A percentile compares a stretch with the other conserved stretches of the same genome.
Conservation (phyloP, 64 coral and sea anemone species). For the Montipora capricornis region DNA sequence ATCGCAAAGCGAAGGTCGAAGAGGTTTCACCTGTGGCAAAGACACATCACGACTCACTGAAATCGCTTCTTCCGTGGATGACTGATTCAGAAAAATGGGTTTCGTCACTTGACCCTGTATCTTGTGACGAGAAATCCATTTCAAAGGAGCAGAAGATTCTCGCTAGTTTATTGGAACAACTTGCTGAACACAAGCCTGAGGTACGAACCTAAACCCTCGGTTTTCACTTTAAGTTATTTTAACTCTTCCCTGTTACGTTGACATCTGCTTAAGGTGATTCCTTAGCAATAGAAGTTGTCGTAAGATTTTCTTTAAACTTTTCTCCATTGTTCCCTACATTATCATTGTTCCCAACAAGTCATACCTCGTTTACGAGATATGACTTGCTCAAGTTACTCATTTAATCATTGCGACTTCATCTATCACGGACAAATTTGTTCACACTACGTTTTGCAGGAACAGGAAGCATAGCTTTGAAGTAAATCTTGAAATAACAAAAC, state of each 20-base stretch:
- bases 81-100: constrained; percentile 66
- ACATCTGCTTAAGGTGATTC: no score
- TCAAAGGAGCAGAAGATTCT: constrained; percentile 76
- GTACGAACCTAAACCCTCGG: background rate
- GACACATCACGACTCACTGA: constrained; percentile 45
- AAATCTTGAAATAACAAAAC: no score
- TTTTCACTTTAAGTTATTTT: background rate
- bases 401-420: no score
- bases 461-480: no score
- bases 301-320: background rate
- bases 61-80: constrained; percentile 74
- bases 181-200: constrained; percentile 68
- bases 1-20: constrained; percentile 78
- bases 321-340: no score
- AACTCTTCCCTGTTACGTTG: background rate
- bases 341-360: no score
- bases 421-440: no score
- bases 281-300: background rate
- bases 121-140: constrained; percentile 89
- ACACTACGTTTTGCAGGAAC: no score
- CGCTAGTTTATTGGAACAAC: constrained; percentile 44
- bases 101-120: constrained; percentile 69
- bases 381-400: no score
- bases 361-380: no score
- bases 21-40: constrained; percentile 82